phyloP scores from a whole-genome alignment of 2,888 invertebrate species.

The Tetranychus piercei region DNA sequence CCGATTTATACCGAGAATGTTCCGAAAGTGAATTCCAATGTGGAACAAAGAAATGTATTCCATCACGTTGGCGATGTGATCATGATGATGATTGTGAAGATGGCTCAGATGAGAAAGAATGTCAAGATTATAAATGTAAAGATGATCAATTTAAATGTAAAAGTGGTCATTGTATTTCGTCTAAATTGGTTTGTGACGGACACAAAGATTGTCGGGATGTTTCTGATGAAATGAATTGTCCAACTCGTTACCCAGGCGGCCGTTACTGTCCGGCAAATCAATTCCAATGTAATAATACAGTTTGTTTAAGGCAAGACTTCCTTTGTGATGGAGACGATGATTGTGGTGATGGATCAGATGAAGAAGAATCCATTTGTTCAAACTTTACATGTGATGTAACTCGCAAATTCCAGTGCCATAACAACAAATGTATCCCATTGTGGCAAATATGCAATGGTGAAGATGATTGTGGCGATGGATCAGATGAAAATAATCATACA shows the following conservation, averaged over 20 bases:
- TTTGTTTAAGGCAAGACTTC: slow-evolving; percentile 73
- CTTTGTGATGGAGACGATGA: slow-evolving; percentile 78
- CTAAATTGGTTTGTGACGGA: slow-evolving; percentile 71
- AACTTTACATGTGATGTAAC: slow-evolving; percentile 48
- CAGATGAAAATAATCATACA: slow-evolving; percentile 86
- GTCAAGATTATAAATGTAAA: slow-evolving; percentile 64
- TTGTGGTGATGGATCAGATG: slow-evolving; percentile 78
- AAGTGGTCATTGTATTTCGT: slow-evolving; percentile 78
- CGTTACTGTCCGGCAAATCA: slow-evolving; percentile 70
- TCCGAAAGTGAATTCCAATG: slow-evolving; percentile 83
- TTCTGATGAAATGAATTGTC: slow-evolving; percentile 73
- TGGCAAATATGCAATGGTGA: slow-evolving; percentile 55
- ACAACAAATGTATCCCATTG: slow-evolving; percentile 39
- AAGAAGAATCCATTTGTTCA: slow-evolving; percentile 37
- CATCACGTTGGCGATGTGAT: slow-evolving; percentile 80
- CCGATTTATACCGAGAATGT: slow-evolving; percentile 66
- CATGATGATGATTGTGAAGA: slow-evolving; percentile 77
- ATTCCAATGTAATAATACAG: slow-evolving; percentile 77
- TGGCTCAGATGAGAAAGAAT: slow-evolving; percentile 68
- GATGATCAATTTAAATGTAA: slow-evolving; percentile 76
- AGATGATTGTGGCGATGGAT: slow-evolving; percentile 83
- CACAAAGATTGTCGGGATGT: slow-evolving; percentile 71
- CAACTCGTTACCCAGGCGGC: slow-evolving; percentile 67
- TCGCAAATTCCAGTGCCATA: slow-evolving; percentile 69
- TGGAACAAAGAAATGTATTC: slow-evolving; percentile 70